phyloP scores from a whole-genome alignment of 2,888 invertebrate species.

The Chaitophorus viminalis region DNA sequence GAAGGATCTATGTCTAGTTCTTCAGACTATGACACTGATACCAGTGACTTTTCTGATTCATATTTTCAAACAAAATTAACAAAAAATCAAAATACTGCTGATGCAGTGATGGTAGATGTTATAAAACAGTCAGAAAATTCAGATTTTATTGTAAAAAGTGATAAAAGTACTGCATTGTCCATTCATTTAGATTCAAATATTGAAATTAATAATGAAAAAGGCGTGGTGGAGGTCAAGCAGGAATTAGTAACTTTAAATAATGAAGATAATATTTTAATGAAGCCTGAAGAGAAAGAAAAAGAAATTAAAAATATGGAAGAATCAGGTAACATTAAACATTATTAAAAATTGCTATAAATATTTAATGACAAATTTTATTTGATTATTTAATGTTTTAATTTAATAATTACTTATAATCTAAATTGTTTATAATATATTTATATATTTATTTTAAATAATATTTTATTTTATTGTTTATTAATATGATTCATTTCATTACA shows the following conservation, averaged over 20 bases:
- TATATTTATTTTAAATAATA: background rate
- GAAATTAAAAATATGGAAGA: background rate
- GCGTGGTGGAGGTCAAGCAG: background rate
- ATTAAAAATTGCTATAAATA: too few relatives aligned
- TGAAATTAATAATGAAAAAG: background rate
- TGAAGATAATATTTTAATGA: background rate
- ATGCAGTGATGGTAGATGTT: background rate
- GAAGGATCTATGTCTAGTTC: constrained; percentile 1
- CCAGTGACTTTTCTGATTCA: constrained; percentile 28
- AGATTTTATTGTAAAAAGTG: background rate
- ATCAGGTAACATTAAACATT: constrained; percentile 38
- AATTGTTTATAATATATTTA: background rate
- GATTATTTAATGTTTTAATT: too few relatives aligned
- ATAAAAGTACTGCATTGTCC: background rate
- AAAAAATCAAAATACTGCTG: background rate
- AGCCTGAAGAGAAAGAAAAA: background rate
- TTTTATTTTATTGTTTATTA: background rate
- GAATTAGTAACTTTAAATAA: background rate
- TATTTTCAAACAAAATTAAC: background rate
- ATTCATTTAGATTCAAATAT: background rate
- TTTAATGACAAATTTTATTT: background rate
- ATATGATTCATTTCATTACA: background rate
- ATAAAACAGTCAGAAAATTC: background rate
- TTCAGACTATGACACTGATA: constrained; percentile 34
- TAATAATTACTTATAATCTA: background rate